Base-by-base conservation (phyloP, 2,113 vertebrate species). In the Plectropomus leopardus region DNA sequence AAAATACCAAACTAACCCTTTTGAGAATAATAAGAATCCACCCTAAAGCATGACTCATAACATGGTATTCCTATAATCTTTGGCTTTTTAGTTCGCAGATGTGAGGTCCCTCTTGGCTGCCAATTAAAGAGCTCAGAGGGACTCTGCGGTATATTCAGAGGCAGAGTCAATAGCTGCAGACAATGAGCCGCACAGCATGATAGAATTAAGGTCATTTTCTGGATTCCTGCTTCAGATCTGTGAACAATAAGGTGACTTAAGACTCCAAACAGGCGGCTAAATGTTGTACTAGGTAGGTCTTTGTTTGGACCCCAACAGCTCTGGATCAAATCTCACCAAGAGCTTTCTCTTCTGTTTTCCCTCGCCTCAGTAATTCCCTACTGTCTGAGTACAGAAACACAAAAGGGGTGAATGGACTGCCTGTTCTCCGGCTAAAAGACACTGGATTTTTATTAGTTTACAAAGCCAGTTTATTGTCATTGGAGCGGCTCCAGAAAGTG, bases 391-490 rank as follows among this genome's bases (percentile, higher is more conserved):
- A 70, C 51, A 74, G 19, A 69, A 45, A 84, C 70, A 86, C 84
- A 88, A 78, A 84, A n/a, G n/a, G 79, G 45, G 47, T 82, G 72
- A 89, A 82, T 86, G 17, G 76, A 69, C 55, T 51, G 50, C 24
- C 51, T 70, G 51, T 53, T 40, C 60, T 73, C 13, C 30, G 13
- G 23, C 50, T 64, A 23, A 80, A 80, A 87, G 68, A 78, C 80
- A 54, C 76, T 34, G 17, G 14, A 15, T 61, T 89, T n/a, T 83
- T 83, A 85, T 68, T 58, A 70, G 75, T 78, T 82, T 72, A 83
- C 76, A 80, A 74, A 83, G 63, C n/a, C 54, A 44, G 36, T 73
- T 80, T 68, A 57, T 80, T 86, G 72, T 75, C 72, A 75, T 58
- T 16, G 51, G 14, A 66, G 47, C 64, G 19, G 30, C 23, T 82